A percentile compares a stretch with the other conserved stretches of the same genome.
phyloP scores from a whole-genome alignment of 1,140 invertebrate species.

The Philaenus spumarius region DNA sequence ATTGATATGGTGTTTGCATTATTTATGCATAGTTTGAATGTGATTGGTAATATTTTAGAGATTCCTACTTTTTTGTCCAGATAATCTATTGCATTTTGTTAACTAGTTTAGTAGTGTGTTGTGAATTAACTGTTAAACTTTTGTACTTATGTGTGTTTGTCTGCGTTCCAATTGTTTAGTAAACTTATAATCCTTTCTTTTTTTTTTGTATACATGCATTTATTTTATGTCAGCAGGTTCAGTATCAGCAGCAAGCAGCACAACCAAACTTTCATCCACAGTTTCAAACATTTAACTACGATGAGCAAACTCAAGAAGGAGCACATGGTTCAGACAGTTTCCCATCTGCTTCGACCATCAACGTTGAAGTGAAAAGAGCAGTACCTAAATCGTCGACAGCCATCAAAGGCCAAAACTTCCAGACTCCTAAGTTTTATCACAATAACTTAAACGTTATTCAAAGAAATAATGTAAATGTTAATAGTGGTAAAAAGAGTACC shows the following conservation, averaged over 20 bases:
- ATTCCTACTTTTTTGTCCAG: too few species aligned
- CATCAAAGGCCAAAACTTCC: neutral
- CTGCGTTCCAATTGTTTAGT: too few species aligned
- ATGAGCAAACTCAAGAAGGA: conserved; percentile 39
- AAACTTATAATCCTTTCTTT: too few species aligned
- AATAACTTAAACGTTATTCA: neutral
- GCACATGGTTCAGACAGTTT: conserved; percentile 26
- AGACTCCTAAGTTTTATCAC: conserved; percentile 31
- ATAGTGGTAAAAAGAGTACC: neutral
- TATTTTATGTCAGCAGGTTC: conserved; percentile 34
- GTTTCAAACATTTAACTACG: conserved; percentile 47
- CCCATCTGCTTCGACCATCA: conserved; percentile 14
- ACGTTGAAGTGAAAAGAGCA: conserved; percentile 12
- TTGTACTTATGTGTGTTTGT: too few species aligned
- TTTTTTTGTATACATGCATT: too few species aligned
- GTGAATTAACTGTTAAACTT: too few species aligned
- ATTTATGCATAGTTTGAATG: too few species aligned
- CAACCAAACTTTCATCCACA: conserved; percentile 39
- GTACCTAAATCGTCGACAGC: neutral
- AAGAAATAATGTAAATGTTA: neutral
- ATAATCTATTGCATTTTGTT: too few species aligned
- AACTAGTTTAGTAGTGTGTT: too few species aligned
- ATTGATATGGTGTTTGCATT: too few species aligned
- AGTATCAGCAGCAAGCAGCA: conserved; percentile 40
- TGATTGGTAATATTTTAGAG: too few species aligned